Base-by-base conservation (phyloP, 2,113 vertebrate species). In the Diphyllodes magnificus region DNA sequence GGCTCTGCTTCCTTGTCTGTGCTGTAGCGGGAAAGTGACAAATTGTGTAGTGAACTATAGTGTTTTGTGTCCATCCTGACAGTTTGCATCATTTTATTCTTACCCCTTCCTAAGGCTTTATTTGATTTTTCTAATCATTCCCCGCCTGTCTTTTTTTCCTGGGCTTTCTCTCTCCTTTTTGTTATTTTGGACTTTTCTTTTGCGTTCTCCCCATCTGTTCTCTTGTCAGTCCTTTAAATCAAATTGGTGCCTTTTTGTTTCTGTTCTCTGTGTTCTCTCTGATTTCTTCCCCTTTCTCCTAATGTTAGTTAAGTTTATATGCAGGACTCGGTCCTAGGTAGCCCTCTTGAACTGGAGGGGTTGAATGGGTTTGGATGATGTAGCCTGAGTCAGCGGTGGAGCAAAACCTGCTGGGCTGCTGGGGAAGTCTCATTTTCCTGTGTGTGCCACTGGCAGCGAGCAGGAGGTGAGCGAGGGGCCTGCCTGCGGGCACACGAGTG, bases 121-220 rank as follows among this genome's bases (percentile, higher is more conserved):
- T 53, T 92, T 88, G 6, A 40, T 42, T 86, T 71, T 92, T 84
- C 39, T 75, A n/a, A 35, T 75, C 2, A 40, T 59, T 31, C 16
- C 5, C 7, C 0, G 0, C 18, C 18, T 6, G 0, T 0, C 20
- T 40, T 45, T 15, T 22, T 35, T 5, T 2, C 19, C 1, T 7
- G 11, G 40, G 5, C 6, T 86, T 82, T 47, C 14, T 57, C 12
- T 31, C 5, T 35, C 20, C 16, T 50, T 30, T 64, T 69, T 53
- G 40, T 40, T 8, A 33, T 39, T 84, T 75, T 78, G 64, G 37
- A 44, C 39, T 93, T 54, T 22, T 30, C 10, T 75, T 91, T 47
- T 70, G 24, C 7, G 0, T 82, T 61, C 28, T 82, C 6, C 33
- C 22, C 19, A 4, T 50, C 28, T 31, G 28, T 73, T 78, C 45